Conservation (phyloP, 2,113 vertebrate species). For the Anarrhichthys ocellatus region DNA sequence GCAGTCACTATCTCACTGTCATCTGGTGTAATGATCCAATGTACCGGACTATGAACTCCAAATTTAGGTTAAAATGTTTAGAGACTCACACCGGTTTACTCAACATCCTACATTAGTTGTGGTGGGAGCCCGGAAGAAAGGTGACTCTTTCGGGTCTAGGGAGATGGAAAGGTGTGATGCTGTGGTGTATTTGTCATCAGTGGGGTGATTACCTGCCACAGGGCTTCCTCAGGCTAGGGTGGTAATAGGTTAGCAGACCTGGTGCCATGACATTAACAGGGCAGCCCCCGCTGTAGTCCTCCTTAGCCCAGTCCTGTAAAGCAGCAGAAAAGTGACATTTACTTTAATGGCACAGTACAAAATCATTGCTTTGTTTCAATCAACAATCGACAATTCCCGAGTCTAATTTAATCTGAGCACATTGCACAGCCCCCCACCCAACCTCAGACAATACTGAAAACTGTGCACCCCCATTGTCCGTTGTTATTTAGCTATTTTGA, state of each 20-base stretch:
- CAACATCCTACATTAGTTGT: not conserved
- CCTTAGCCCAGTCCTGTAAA: conserved; percentile 82
- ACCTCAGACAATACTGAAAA: not conserved
- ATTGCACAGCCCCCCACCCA: not conserved
- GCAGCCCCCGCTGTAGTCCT: conserved; percentile 81
- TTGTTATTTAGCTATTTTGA: not conserved
- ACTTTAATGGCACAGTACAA: conserved; percentile 1
- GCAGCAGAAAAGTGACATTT: conserved; percentile 32
- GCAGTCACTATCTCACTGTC: conserved; percentile 8
- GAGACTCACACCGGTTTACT: not conserved
- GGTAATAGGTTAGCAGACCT: conserved; percentile 82
- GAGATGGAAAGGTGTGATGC: conserved; percentile 5
- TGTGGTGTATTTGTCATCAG: conserved; percentile 32
- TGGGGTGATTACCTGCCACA: conserved; percentile 77
- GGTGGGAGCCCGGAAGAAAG: not conserved
- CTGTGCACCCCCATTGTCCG: not conserved
- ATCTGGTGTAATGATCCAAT: conserved; percentile 9
- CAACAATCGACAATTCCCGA: not conserved
- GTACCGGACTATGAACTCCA: conserved; percentile 11
- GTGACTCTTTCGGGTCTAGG: not conserved
- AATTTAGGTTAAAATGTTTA: conserved; percentile 10
- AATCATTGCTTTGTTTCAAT: not conserved
- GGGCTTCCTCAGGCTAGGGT: conserved; percentile 78
- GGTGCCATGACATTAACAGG: conserved; percentile 84
- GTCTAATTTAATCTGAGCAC: not conserved